Base-by-base conservation (phyloP, 2,888 invertebrate genomes). In the Ypsolopha scabrella region DNA sequence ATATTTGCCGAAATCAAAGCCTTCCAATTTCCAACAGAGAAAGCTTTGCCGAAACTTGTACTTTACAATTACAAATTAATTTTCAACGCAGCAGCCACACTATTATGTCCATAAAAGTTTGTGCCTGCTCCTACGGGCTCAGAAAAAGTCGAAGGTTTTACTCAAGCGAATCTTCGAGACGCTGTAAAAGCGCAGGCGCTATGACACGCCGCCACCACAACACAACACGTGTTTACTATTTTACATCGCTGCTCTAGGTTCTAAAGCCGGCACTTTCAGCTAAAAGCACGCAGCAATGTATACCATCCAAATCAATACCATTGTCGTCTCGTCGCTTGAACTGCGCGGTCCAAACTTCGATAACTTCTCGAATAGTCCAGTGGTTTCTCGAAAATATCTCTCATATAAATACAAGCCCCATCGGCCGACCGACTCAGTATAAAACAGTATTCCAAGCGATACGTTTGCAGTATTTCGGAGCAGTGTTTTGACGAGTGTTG, bases 341-440 rank as follows among this genome's bases (percentile, higher is more conserved):
- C 14, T 6, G 43, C 14, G 43, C 13, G 11, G 41, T 11, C 13
- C 14, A 13, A 43, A 11, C 14, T 6, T 11, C 43, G 13, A 36
- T 8, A 6, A 11, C 37, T 64, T 77, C 80, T 74, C 69, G 80
- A 74, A 71, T 58, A 58, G 57, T 70, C 72, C 62, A 70, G 69
- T 60, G 57, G 57, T 54, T 68, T 70, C 67, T 62, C 63, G 67
- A 67, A 60, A 55, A 57, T 24, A n/a, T 55, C 58, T 60, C 47
- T 59, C 62, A 65, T 80, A 82, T 85, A 83, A 80, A 82, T 76
- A 75, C 69, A 62, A 61, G 59, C 54, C 60, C 50, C 43, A 53
- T 54, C 55, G 58, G 62, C 55, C 64, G 61, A 66, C 58, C 65
- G 39, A 64, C 67, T 68, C 74, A 86, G 85, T 86, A 77, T 67